Conservation (phyloP, 2,797 vertebrate genomes). For the Clarias fuscus region DNA sequence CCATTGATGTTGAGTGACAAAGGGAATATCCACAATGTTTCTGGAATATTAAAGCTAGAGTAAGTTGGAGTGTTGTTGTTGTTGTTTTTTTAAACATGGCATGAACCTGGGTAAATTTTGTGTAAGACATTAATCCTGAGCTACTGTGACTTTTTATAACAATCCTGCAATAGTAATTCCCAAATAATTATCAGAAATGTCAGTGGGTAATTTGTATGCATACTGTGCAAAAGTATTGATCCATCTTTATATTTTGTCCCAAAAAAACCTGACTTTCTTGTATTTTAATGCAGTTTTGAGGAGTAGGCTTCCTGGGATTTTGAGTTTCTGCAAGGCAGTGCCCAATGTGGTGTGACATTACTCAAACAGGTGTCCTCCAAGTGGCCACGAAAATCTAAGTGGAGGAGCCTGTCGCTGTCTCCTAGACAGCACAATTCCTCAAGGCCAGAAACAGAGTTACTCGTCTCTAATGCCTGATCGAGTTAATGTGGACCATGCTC, state of each 20-base stretch:
- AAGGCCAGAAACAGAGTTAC: slow-evolving; percentile 53
- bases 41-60: not conserved
- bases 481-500: slow-evolving; percentile 94
- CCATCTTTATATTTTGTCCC: no score
- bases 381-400: slow-evolving; percentile 96
- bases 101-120: not conserved
- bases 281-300: no score
- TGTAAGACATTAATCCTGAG: not conserved
- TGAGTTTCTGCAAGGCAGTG: no score
- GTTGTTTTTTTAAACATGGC: not conserved
- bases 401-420: slow-evolving; percentile 97
- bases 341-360: no score
- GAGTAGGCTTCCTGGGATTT: no score
- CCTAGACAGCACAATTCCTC: slow-evolving; percentile 90
- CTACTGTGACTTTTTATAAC: not conserved
- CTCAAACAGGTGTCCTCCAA: slow-evolving; percentile 79
- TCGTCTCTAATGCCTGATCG: slow-evolving; percentile 90
- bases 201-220: not conserved
- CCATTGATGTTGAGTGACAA: not conserved
- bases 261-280: no score
- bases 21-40: not conserved
- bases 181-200: not conserved
- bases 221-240: not conserved
- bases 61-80: not conserved
- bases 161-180: not conserved